Evolutionary conservation across 35 echinoderm and acorn worm species (phyloP).

Genomic region (Ptychodera flava): DNA sequence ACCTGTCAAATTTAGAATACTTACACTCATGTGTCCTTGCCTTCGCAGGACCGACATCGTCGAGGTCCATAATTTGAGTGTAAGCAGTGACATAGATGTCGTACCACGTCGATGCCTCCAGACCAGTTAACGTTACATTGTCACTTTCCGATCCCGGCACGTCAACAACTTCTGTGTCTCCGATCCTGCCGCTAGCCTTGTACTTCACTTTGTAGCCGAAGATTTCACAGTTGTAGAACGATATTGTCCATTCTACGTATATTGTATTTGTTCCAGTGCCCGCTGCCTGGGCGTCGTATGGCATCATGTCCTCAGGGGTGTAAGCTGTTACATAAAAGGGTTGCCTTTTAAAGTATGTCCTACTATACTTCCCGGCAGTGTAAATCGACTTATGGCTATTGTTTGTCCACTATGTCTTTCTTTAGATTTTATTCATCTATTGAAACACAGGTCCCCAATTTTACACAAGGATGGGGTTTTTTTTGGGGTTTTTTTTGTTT

Average conservation of each 20-base stretch:
- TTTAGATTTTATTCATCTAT: too few relatives aligned
- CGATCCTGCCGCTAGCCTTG: neutral
- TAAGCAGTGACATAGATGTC: neutral
- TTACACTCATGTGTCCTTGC: neutral
- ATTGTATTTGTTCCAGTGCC: neutral
- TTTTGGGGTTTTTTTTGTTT: too few relatives aligned
- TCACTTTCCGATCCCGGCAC: neutral
- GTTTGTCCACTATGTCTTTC: too few relatives aligned
- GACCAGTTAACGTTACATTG: neutral
- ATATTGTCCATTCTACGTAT: neutral
- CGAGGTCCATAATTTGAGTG: neutral
- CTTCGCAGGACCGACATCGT: neutral
- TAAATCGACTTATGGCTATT: too few relatives aligned
- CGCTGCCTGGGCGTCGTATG: neutral
- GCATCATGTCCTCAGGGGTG: neutral
- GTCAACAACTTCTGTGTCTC: neutral
- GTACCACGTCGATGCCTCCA: neutral
- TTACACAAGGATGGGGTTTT: too few relatives aligned
- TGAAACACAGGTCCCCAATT: too few relatives aligned
- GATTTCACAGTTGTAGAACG: neutral
- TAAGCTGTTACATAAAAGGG: neutral
- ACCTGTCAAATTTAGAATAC: too few relatives aligned
- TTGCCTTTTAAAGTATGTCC: too few relatives aligned
- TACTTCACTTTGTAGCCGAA: neutral
- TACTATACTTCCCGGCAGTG: too few relatives aligned